Percentiles rank a stretch among this genome's conserved stretches.
Evolutionary conservation across 2,113 vertebrate species (phyloP).

Genomic region (Cynopterus brachyotis): DNA sequence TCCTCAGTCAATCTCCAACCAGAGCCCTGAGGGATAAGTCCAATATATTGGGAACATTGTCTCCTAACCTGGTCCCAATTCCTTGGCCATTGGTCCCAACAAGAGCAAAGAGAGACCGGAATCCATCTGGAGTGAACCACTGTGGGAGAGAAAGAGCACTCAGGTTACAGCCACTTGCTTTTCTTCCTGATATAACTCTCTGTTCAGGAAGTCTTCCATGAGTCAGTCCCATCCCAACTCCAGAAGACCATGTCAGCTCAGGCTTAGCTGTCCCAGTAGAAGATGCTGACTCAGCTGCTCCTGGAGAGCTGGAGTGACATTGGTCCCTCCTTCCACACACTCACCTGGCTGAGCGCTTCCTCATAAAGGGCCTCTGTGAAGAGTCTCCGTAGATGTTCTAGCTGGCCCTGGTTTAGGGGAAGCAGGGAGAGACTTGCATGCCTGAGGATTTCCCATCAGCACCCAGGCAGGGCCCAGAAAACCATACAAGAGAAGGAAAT

Average conservation of each 20-base stretch:
- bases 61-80: slow-evolving; percentile 94
- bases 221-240: not conserved
- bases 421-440: not conserved
- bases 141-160: slow-evolving; percentile 71
- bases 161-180: not conserved
- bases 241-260: not conserved
- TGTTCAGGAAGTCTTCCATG: not conserved
- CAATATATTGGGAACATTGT: slow-evolving; percentile 17
- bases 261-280: not conserved
- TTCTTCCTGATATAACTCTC: not conserved
- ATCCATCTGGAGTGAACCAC: slow-evolving; percentile 98
- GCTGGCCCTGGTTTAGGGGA: slow-evolving; percentile 88
- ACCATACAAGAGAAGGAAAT: not conserved
- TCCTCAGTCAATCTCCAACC: not conserved
- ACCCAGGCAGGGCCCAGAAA: not conserved
- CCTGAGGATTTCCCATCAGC: not conserved
- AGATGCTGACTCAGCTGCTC: not conserved
- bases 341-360: slow-evolving; percentile 91
- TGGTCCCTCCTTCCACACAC: slow-evolving; percentile 31
- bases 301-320: not conserved
- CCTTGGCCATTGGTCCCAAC: slow-evolving; percentile 98
- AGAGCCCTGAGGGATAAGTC: not conserved
- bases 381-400: slow-evolving; percentile 89
- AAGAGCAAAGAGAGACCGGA: slow-evolving; percentile 95
- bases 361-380: slow-evolving; percentile 93